Evolutionary conservation across 1,140 invertebrate species (phyloP).

Genomic region (Eriosoma lanigerum): DNA sequence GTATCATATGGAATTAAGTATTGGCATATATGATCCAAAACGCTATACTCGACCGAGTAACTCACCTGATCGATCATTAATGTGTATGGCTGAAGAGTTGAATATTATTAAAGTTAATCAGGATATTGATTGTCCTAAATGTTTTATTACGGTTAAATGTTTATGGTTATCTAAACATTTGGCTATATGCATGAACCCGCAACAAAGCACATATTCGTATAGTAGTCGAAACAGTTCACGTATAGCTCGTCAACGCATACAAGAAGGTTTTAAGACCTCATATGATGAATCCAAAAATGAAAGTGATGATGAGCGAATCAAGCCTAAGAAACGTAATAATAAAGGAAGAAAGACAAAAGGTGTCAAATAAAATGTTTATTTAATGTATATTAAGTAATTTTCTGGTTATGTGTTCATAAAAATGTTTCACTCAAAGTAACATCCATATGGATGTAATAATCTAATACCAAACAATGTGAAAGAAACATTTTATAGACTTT

Average conservation of each 20-base stretch:
- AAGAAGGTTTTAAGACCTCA: constrained; percentile 35
- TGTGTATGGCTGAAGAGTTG: neutral
- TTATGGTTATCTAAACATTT: constrained; percentile 41
- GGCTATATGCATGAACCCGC: constrained; percentile 22
- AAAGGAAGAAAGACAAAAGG: neutral
- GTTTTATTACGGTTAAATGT: constrained; percentile 1
- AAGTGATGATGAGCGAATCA: neutral
- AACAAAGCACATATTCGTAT: constrained; percentile 10
- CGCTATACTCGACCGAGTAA: neutral
- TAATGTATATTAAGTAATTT: neutral
- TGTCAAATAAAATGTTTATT: neutral
- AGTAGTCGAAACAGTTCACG: constrained; percentile 44
- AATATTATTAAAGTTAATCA: constrained; percentile 31
- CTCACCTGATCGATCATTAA: neutral
- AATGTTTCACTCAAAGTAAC: too few relatives aligned
- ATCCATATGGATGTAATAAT: neutral
- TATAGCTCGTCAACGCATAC: constrained; percentile 42
- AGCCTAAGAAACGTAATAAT: neutral
- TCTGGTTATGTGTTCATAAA: neutral
- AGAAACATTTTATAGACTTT: neutral
- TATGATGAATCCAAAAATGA: constrained; percentile 26
- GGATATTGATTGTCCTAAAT: constrained; percentile 30
- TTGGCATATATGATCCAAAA: neutral
- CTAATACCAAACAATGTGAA: neutral
- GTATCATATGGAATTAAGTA: constrained; percentile 8